Evolutionary conservation across 2,797 vertebrate species (phyloP).

Genomic region (Macrochelys suwanniensis): DNA sequence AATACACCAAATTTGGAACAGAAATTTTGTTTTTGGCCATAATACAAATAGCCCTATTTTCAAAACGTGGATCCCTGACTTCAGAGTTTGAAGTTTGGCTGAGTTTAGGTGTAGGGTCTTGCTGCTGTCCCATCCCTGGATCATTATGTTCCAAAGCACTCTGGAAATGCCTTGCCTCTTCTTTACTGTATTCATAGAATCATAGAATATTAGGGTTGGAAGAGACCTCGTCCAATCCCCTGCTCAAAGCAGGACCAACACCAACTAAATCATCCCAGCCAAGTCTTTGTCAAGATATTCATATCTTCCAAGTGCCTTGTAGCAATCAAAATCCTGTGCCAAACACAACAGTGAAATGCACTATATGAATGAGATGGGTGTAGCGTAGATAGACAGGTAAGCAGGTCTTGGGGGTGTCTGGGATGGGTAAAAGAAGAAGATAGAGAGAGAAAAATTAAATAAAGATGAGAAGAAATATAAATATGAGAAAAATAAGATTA

Average conservation of each 20-base stretch:
- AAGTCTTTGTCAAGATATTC: no score
- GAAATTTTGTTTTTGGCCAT: background rate
- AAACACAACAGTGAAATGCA: background rate
- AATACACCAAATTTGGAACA: background rate
- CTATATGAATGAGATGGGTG: background rate
- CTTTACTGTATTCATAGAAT: background rate
- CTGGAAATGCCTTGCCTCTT: background rate
- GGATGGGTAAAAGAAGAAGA: background rate
- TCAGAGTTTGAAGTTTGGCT: background rate
- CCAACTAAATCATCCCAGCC: no score
- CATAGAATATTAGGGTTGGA: no score
- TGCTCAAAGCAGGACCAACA: no score
- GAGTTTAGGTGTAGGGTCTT: background rate
- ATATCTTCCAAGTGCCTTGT: background rate
- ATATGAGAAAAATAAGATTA: background rate
- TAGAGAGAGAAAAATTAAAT: background rate
- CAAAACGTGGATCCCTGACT: background rate
- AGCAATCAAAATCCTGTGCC: background rate
- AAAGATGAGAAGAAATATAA: background rate
- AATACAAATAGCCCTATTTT: background rate
- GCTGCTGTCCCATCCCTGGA: background rate
- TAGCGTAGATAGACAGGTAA: fast-evolving
- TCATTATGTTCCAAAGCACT: fast-evolving
- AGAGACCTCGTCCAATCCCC: no score
- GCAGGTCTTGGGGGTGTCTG: fast-evolving